Evolutionary conservation across 2,888 invertebrate genomes (phyloP).

Genomic region (Tupiocoris notatus): DNA sequence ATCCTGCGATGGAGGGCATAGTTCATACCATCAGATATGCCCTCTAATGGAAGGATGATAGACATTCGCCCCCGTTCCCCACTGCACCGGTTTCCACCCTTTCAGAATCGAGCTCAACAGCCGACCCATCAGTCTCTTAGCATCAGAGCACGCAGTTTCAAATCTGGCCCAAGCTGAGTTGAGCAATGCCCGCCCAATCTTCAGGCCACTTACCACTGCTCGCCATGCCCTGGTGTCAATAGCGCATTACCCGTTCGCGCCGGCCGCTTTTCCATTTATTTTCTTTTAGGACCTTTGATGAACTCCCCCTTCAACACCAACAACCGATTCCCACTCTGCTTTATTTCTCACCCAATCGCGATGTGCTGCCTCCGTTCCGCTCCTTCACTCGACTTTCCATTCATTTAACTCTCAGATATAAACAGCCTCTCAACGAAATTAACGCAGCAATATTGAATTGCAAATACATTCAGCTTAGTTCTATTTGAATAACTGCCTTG

Average conservation of each 20-base stretch:
- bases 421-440: neutral
- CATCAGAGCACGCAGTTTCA: neutral
- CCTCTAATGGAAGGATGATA: neutral
- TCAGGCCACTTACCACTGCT: neutral
- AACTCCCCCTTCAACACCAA: neutral
- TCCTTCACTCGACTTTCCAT: neutral
- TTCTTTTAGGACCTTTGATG: neutral
- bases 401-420: neutral
- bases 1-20: neutral
- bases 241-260: neutral
- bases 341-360: neutral
- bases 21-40: neutral
- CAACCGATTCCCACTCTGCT: neutral
- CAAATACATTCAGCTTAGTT: too few species aligned
- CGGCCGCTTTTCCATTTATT: neutral
- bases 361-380: neutral
- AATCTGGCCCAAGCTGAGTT: neutral
- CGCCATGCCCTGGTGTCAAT: neutral
- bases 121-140: neutral
- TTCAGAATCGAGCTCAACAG: neutral
- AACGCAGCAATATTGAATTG: too few species aligned
- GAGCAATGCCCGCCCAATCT: neutral
- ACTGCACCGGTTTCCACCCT: neutral
- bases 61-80: neutral
- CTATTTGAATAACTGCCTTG: too few species aligned